Evolutionary conservation across 2,113 vertebrate species (phyloP).

Genomic region (Columbina picui): DNA sequence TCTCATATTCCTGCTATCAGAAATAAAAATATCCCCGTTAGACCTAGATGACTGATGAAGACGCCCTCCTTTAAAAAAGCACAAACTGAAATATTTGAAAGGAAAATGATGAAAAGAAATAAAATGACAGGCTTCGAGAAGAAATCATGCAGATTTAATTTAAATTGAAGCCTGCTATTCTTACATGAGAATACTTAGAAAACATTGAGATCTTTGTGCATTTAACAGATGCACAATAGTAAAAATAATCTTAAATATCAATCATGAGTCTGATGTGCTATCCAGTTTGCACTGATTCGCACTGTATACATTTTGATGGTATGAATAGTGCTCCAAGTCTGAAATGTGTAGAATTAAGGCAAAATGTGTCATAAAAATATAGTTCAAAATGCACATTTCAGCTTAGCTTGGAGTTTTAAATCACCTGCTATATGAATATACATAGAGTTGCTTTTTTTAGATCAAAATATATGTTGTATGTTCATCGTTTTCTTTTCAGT

Average conservation of each 20-base stretch:
- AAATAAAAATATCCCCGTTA: neutral
- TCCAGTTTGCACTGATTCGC: neutral
- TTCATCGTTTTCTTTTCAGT: neutral
- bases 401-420: neutral
- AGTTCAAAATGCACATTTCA: fast-evolving
- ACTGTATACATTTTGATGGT: neutral
- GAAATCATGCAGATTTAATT: neutral
- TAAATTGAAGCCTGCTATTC: neutral
- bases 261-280: fast-evolving
- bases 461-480: neutral
- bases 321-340: neutral
- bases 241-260: neutral
- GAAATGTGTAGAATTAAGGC: neutral
- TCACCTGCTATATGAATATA: neutral
- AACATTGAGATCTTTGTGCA: neutral
- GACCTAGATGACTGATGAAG: neutral
- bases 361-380: neutral
- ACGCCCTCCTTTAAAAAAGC: neutral
- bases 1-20: neutral
- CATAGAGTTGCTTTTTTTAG: neutral
- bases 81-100: neutral
- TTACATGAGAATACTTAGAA: neutral
- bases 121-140: neutral
- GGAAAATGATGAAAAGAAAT: neutral
- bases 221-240: neutral